A percentile compares a stretch with the other conserved stretches of the same genome.
Evolutionary conservation across 2,113 vertebrate species (phyloP).

Genomic region (Opisthocomus hoazin): DNA sequence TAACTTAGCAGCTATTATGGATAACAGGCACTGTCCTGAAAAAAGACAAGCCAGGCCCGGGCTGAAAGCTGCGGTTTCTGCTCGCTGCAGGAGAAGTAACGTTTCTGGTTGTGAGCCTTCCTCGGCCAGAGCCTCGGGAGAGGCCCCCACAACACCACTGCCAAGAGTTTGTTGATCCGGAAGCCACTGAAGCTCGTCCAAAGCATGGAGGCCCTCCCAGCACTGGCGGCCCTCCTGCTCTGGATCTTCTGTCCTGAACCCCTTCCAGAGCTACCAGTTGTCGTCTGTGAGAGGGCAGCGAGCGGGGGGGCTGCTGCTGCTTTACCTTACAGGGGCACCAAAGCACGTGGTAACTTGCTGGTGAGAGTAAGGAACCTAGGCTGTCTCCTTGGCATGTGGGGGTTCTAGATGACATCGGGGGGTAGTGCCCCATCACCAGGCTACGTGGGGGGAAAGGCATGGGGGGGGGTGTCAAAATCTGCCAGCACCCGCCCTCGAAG

Average conservation of each 20-base stretch:
- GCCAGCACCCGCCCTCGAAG: background rate
- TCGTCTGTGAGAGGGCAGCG: background rate
- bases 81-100: background rate
- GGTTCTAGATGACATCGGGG: background rate
- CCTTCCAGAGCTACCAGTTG: background rate
- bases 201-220: background rate
- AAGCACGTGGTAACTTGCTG: background rate
- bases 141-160: background rate
- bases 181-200: background rate
- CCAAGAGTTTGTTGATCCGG: background rate
- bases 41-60: background rate
- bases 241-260: background rate
- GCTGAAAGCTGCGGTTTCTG: background rate
- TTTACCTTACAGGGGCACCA: background rate
- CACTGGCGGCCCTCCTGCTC: background rate
- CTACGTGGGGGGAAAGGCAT: accelerated
- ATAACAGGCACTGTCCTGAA: background rate
- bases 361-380: accelerated
- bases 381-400: background rate
- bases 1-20: background rate
- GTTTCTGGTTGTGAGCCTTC: background rate
- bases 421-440: background rate
- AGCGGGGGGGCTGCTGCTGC: background rate
- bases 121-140: background rate
- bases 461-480: background rate